Base-by-base conservation (phyloP, 2,888 invertebrate species). In the Abrostola triplasia region DNA sequence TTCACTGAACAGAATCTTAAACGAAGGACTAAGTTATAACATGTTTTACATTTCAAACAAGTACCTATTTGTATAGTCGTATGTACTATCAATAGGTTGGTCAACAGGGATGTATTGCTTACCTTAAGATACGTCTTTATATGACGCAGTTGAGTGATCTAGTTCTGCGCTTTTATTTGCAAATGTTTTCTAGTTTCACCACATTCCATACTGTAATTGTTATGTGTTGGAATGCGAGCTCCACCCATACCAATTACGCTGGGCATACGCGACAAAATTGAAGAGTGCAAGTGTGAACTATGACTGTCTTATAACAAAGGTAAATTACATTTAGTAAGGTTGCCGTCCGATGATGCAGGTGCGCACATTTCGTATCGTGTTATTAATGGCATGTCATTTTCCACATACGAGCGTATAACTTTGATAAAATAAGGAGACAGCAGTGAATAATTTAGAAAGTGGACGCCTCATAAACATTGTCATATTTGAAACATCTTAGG, bases 101-200 rank as follows among this genome's bases (percentile, higher is more conserved):
- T 4, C 24, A 36, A 11, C 6, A 49, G 24, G 49, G 35, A 49
- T 41, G 36, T 4, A 50, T 49, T 49, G 13, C 47, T 40, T 13
- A 57, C 54, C 51, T 51, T 24, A 24, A 24, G 24, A 2, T 13
- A 51, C 6, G 37, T 35, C 5, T 40, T 44, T 36, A 11, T 38
- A 51, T 67, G 79, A 71, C 83, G 86, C 82, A 84, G 75, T 84
- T 76, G 35, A 67, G 48, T 82, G 84, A 88, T 88, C 85, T 79
- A 88, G 85, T 84, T 88, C 67, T 83, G 60, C 75, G 83, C 75
- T 84, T 84, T 79, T 81, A 85, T 87, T 88, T 88, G 84, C 84
- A 82, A 87, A 88, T 86, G 84, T 89, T 88, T 87, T 91, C 90
- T 91, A 88, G 92, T 90, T 89, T 90, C 89, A 72, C 90, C 66